Conservation (phyloP, 35 echinoderm and acorn worm species). For the Apostichopus parvimensis region DNA sequence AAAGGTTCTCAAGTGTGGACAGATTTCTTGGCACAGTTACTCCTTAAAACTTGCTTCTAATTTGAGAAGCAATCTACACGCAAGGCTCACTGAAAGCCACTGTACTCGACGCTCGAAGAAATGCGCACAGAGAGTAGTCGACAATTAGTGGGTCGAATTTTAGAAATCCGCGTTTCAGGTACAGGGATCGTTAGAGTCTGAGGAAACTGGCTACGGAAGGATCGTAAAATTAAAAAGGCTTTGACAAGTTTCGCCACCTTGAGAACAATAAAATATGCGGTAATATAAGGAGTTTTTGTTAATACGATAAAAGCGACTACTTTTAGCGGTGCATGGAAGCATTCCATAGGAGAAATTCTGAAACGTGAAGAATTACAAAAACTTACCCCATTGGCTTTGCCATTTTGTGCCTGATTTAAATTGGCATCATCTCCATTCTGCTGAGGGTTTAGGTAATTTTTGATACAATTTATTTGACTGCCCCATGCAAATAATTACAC, state of each 20-base stretch:
- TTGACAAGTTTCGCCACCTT: neutral
- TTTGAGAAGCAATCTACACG: too few species aligned
- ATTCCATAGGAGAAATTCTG: neutral
- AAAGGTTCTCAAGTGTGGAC: too few species aligned
- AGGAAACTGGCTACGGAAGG: too few species aligned
- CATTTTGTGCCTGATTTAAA: constrained; percentile 37
- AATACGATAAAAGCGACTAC: neutral
- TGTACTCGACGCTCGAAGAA: too few species aligned
- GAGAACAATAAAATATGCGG: neutral
- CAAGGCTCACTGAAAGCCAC: too few species aligned
- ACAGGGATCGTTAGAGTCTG: too few species aligned
- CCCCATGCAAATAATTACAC: neutral
- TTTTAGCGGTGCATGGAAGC: neutral
- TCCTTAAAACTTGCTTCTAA: too few species aligned
- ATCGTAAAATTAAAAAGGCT: neutral
- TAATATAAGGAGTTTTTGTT: neutral
- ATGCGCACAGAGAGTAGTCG: too few species aligned
- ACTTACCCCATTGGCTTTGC: constrained; percentile 44
- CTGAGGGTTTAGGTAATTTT: constrained; percentile 40
- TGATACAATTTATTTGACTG: constrained; percentile 4
- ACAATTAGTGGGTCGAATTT: too few species aligned
- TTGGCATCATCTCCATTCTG: constrained; percentile 14
- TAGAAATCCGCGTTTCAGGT: too few species aligned
- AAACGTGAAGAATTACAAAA: constrained; percentile 6
- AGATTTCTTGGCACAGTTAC: too few species aligned